phyloP scores from a whole-genome alignment of 2,113 vertebrate species.

The Arizona elegans region DNA sequence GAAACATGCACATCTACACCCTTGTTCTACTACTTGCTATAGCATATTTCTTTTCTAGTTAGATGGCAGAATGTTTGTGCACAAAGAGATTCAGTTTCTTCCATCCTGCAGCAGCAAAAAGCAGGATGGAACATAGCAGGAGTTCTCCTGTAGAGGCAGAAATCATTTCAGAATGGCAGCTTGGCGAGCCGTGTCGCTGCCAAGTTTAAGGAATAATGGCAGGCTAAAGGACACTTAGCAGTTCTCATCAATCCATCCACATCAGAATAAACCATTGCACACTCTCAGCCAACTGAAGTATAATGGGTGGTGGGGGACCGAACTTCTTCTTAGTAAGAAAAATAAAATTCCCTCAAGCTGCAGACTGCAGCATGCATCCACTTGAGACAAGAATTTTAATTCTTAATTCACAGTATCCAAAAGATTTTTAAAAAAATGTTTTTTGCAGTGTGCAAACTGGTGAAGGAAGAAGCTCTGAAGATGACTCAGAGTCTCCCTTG shows the following conservation, averaged over 20 bases:
- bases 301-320: neutral
- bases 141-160: slow-evolving; percentile 23
- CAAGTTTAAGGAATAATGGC: slow-evolving; percentile 15
- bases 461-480: neutral
- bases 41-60: neutral
- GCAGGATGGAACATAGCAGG: slow-evolving; percentile 19
- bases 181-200: neutral
- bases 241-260: slow-evolving; percentile 15
- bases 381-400: slow-evolving; percentile 7
- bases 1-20: neutral
- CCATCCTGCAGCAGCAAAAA: slow-evolving; percentile 33
- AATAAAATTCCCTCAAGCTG: slow-evolving; percentile 6
- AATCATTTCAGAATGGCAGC: slow-evolving; percentile 4
- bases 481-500: accelerated
- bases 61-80: neutral
- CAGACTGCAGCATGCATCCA: neutral
- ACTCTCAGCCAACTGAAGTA: slow-evolving; percentile 20
- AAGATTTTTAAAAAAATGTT: neutral
- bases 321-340: slow-evolving; percentile 10
- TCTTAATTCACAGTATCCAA: slow-evolving; percentile 20
- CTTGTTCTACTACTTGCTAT: neutral
- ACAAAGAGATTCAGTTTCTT: slow-evolving; percentile 38
- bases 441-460: slow-evolving; percentile 19
- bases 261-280: slow-evolving; percentile 16
- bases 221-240: slow-evolving; percentile 24